Percentiles rank a stretch among this genome's conserved stretches.
Conservation (phyloP, 2,113 vertebrate genomes). For the Trematocara unimaculatum region DNA sequence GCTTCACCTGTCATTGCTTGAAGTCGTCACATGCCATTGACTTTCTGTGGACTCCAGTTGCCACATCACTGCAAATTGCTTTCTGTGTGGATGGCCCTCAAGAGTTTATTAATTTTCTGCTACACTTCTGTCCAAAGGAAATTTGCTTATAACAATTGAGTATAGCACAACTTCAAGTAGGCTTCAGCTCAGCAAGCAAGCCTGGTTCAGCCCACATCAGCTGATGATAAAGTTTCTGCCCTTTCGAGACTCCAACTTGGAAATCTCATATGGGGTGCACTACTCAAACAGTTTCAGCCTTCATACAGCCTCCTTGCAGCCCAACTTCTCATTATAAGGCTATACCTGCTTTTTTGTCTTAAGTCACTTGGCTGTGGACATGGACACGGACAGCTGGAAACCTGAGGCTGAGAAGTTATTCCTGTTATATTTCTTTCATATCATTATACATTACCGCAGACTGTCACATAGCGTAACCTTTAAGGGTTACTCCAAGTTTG, state of each 20-base stretch:
- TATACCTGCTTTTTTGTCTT: neutral
- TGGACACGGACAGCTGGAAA: neutral
- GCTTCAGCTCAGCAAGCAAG: neutral
- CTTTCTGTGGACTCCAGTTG: neutral
- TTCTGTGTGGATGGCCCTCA: neutral
- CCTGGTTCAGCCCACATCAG: neutral
- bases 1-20: neutral
- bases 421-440: neutral
- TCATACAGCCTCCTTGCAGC: neutral
- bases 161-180: neutral
- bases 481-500: neutral
- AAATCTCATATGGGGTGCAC: neutral
- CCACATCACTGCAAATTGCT: neutral
- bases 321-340: neutral
- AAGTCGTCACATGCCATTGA: neutral
- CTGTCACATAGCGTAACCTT: neutral
- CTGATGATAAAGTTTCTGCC: neutral
- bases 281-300: neutral
- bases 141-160: neutral
- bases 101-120: neutral
- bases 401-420: neutral
- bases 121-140: neutral
- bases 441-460: neutral
- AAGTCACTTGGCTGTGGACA: neutral
- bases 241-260: accelerated